Evolutionary conservation across 1,140 invertebrate species (phyloP).

Genomic region (Drosophila malerkotliana): DNA sequence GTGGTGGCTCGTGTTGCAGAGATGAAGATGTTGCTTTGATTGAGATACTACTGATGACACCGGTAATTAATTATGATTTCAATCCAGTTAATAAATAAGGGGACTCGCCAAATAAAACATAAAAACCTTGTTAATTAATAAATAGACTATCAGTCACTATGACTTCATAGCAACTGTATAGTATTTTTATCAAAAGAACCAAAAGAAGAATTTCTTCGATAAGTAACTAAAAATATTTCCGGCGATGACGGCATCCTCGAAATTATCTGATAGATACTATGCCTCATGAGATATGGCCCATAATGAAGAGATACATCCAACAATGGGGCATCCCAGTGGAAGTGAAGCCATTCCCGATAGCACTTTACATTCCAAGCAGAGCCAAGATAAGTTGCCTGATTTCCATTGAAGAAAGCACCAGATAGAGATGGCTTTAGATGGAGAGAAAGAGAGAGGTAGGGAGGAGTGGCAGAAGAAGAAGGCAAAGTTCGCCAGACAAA

Average conservation of each 20-base stretch:
- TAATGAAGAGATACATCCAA: neutral
- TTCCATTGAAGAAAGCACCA: slow-evolving; percentile 27
- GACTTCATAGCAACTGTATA: too few relatives aligned
- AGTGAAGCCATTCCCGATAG: slow-evolving; percentile 19
- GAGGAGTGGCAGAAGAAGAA: neutral
- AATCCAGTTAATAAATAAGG: neutral
- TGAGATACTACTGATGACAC: too few relatives aligned
- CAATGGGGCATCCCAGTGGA: neutral
- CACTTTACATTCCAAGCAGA: slow-evolving; percentile 28
- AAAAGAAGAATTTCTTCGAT: too few relatives aligned
- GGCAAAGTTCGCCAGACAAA: slow-evolving; percentile 31
- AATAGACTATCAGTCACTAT: too few relatives aligned
- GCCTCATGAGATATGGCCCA: neutral
- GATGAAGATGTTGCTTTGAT: neutral
- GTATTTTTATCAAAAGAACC: too few relatives aligned
- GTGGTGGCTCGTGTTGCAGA: neutral
- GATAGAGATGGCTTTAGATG: slow-evolving; percentile 6
- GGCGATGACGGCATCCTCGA: neutral
- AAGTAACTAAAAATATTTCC: neutral
- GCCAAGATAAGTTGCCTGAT: slow-evolving; percentile 21
- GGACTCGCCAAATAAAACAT: neutral
- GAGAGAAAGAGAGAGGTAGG: neutral
- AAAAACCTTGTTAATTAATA: too few relatives aligned
- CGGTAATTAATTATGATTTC: neutral
- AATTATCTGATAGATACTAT: slow-evolving; percentile 2